These are phyloP conservation scores for Ashinkailepas kermadecensis DNA, from an alignment of 2,888 invertebrate species.

Conservation along the genomic window DNA sequence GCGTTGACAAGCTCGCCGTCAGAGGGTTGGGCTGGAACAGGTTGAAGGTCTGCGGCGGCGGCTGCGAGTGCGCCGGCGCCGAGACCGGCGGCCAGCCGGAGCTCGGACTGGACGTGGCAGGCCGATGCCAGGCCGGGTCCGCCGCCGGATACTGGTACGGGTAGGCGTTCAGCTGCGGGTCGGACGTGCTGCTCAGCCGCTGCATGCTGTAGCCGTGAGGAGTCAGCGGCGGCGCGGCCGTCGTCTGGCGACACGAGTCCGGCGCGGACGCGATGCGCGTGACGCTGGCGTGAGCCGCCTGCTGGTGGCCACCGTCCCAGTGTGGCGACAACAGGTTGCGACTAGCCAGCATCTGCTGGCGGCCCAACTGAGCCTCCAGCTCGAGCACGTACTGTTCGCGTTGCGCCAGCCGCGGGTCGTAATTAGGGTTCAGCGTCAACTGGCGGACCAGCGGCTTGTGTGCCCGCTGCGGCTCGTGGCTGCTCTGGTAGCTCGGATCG, in stretches of 20 bases:
- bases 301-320: slow-evolving; percentile 31
- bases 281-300: slow-evolving; percentile 46
- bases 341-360: slow-evolving; percentile 35
- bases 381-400: slow-evolving; percentile 37
- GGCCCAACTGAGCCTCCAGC: slow-evolving; percentile 35
- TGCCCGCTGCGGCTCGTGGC: slow-evolving; percentile 39
- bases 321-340: slow-evolving; percentile 25
- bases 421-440: slow-evolving; percentile 69
- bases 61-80: slow-evolving; percentile 9
- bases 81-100: slow-evolving; percentile 20
- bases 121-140: slow-evolving; percentile 30
- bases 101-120: slow-evolving; percentile 5
- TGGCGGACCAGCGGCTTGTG: slow-evolving; percentile 73
- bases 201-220: slow-evolving; percentile 44
- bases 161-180: slow-evolving; percentile 54
- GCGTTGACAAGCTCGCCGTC: slow-evolving; percentile 17
- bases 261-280: slow-evolving; percentile 68
- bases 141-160: slow-evolving; percentile 37
- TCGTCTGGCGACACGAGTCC: slow-evolving; percentile 53
- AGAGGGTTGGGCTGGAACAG: slow-evolving; percentile 16
- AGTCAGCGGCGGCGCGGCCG: slow-evolving; percentile 42
- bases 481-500: slow-evolving; percentile 24
- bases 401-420: slow-evolving; percentile 60
- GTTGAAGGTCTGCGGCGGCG: slow-evolving; percentile 30
- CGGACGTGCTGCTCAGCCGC: slow-evolving; percentile 50